Percentiles rank a stretch among this genome's conserved stretches.
These are phyloP conservation scores for Mohoua ochrocephala DNA, from an alignment of 2,113 vertebrate genomes.

Conservation along the genomic window DNA sequence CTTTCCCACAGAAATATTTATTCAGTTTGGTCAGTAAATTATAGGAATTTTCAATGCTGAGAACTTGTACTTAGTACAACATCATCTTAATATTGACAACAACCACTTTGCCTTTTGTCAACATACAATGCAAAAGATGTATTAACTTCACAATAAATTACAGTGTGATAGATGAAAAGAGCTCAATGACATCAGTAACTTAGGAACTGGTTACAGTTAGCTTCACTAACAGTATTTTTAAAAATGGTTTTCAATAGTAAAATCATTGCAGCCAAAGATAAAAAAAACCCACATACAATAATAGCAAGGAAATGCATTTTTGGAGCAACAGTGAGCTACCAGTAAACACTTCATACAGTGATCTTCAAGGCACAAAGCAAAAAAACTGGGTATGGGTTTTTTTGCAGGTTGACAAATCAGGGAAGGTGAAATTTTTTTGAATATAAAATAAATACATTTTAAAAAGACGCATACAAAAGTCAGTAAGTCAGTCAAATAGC, in stretches of 20 bases:
- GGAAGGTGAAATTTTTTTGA: conserved; percentile 42
- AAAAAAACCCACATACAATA: not conserved
- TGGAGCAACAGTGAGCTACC: conserved; percentile 56
- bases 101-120: conserved; percentile 55
- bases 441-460: conserved; percentile 85
- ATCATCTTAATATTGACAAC: conserved; percentile 27
- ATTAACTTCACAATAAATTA: conserved; percentile 67
- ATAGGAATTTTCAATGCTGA: conserved; percentile 1
- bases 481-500: conserved; percentile 71
- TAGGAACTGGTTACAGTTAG: conserved; percentile 41
- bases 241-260: conserved; percentile 36
- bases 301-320: conserved; percentile 37
- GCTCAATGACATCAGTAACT: conserved; percentile 5
- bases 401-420: conserved; percentile 58
- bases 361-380: conserved; percentile 69
- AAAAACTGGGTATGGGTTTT: conserved; percentile 52
- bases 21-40: conserved; percentile 63
- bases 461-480: conserved; percentile 77
- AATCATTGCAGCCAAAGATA: conserved; percentile 34
- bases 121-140: conserved; percentile 41
- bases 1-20: conserved; percentile 64
- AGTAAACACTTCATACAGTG: conserved; percentile 41
- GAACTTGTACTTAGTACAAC: conserved; percentile 53
- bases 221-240: conserved; percentile 28
- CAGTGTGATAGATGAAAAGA: not conserved